Percentiles rank a stretch among this genome's conserved stretches.
Evolutionary conservation across 2,797 vertebrate genomes (phyloP).

Genomic region (Capromys pilorides): DNA sequence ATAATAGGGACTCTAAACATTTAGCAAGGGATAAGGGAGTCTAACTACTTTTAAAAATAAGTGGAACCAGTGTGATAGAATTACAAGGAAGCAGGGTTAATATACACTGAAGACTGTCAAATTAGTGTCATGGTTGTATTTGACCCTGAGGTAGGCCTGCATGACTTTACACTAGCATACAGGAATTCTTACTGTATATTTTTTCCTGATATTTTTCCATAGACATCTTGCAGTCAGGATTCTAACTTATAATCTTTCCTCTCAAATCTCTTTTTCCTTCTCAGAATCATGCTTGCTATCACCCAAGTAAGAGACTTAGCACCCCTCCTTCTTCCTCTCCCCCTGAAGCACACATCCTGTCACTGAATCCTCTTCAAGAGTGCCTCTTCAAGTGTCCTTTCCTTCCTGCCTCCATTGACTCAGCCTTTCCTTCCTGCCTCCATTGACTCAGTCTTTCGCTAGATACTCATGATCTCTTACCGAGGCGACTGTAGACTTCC

Average conservation of each 20-base stretch:
- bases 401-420: not conserved
- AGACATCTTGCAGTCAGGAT: slow-evolving; percentile 5
- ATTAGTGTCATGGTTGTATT: not conserved
- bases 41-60: slow-evolving; percentile 34
- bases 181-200: not conserved
- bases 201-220: not conserved
- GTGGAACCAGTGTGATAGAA: not conserved
- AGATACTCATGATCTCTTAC: not conserved
- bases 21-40: not conserved
- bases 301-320: not conserved
- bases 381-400: not conserved
- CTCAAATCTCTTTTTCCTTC: slow-evolving; percentile 39
- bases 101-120: not conserved
- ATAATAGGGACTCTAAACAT: not conserved
- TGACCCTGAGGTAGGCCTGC: not conserved
- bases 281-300: not conserved
- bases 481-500: not conserved
- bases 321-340: not conserved
- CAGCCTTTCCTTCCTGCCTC: slow-evolving; percentile 15
- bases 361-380: not conserved
- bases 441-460: not conserved
- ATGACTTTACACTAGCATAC: not conserved
- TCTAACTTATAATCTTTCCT: slow-evolving; percentile 28
- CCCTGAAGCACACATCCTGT: not conserved
- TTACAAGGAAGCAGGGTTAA: not conserved